A percentile compares a stretch with the other conserved stretches of the same genome.
These are phyloP conservation scores for Philaenus spumarius DNA, from an alignment of 1,140 invertebrate species.

Conservation along the genomic window DNA sequence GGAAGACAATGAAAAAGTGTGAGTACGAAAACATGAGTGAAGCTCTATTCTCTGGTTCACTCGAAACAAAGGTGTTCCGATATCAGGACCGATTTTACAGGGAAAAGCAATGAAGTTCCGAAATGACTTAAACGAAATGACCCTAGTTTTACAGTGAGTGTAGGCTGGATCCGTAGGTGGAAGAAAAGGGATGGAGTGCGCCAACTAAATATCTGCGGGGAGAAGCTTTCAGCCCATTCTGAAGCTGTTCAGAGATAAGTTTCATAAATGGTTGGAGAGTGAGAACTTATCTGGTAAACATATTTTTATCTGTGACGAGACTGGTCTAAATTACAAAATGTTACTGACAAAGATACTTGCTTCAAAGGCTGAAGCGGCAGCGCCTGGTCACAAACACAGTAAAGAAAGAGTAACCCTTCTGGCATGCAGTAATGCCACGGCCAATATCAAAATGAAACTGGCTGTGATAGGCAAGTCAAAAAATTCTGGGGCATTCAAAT, in stretches of 20 bases:
- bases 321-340: conserved; percentile 32
- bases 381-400: conserved; percentile 28
- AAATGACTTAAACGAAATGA: conserved; percentile 25
- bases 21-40: no score
- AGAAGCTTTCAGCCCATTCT: conserved; percentile 24
- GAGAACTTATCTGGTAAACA: conserved; percentile 23
- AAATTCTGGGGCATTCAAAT: conserved; percentile 33
- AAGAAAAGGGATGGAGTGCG: conserved; percentile 26
- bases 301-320: conserved; percentile 36
- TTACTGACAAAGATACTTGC: conserved; percentile 30
- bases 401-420: conserved; percentile 21
- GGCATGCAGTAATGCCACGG: conserved; percentile 30
- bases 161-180: conserved; percentile 30
- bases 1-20: no score
- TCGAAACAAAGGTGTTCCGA: conserved; percentile 20
- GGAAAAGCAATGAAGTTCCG: conserved; percentile 23
- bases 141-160: conserved; percentile 30
- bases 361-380: conserved; percentile 20
- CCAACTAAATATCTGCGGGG: conserved; percentile 23
- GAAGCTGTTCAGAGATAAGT: conserved; percentile 10
- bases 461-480: conserved; percentile 31
- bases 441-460: conserved; percentile 31
- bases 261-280: conserved; percentile 13
- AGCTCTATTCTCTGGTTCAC: no score
- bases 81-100: conserved; percentile 28